These are phyloP conservation scores for Lordiphosa fenestrarum DNA, from an alignment of 2,888 invertebrate genomes.

Conservation along the genomic window DNA sequence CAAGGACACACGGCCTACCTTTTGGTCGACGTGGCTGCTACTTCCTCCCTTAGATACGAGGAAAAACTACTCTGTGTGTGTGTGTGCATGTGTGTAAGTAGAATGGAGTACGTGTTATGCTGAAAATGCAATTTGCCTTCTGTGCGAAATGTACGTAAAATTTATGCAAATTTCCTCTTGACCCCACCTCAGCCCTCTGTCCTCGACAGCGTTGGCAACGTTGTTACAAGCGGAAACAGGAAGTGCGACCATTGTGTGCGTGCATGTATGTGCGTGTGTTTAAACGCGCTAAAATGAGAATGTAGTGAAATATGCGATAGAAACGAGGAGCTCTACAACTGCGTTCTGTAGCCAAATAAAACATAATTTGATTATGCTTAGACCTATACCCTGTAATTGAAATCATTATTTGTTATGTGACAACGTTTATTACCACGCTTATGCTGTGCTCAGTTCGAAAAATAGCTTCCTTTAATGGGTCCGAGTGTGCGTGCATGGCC, in stretches of 20 bases:
- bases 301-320: constrained; percentile 64
- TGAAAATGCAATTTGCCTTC: constrained; percentile 73
- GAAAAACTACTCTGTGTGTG: constrained; percentile 51
- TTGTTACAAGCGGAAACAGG: constrained; percentile 66
- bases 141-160: constrained; percentile 73
- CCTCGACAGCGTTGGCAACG: constrained; percentile 31
- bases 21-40: constrained; percentile 14
- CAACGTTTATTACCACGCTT: no score
- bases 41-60: constrained; percentile 3
- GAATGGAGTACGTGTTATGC: constrained; percentile 74
- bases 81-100: constrained; percentile 38
- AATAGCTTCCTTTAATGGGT: no score
- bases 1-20: constrained; percentile 65
- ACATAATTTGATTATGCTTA: neutral
- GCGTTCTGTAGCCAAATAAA: constrained; percentile 3
- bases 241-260: constrained; percentile 63
- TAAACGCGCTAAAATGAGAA: constrained; percentile 63
- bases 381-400: neutral
- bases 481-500: no score
- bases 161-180: constrained; percentile 66
- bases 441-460: no score
- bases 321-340: constrained; percentile 16
- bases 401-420: neutral
- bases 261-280: constrained; percentile 31
- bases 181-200: constrained; percentile 37